These are phyloP conservation scores for Uria lomvia DNA, from an alignment of 2,113 vertebrate species.

Conservation along the genomic window DNA sequence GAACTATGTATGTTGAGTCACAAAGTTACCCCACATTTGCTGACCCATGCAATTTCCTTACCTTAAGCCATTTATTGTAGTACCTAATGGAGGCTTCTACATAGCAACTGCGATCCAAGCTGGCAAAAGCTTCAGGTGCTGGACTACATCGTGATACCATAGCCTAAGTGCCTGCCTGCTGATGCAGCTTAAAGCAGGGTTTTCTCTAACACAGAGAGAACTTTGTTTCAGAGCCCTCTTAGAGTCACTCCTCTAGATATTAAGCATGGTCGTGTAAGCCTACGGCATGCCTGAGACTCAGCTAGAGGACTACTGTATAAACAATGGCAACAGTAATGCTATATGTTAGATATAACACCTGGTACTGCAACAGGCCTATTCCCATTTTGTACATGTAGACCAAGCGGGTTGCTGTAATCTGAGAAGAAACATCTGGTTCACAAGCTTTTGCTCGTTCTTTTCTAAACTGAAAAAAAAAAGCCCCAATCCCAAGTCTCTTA, in stretches of 20 bases:
- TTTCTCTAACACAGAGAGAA: background rate
- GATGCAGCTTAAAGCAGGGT: background rate
- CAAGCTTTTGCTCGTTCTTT: background rate
- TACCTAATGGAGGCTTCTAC: background rate
- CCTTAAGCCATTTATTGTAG: background rate
- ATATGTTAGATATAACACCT: background rate
- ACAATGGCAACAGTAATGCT: background rate
- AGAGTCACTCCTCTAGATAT: background rate
- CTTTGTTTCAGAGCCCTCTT: background rate
- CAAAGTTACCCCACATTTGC: background rate
- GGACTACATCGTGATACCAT: background rate
- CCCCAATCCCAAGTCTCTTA: background rate
- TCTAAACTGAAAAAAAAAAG: background rate
- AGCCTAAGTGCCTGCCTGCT: background rate
- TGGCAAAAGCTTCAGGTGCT: background rate
- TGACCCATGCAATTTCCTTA: background rate
- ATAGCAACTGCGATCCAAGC: background rate
- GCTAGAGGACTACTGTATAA: background rate
- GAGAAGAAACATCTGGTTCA: slow-evolving; percentile 35
- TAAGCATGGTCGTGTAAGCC: background rate
- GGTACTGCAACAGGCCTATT: background rate
- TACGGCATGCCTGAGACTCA: background rate
- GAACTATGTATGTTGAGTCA: background rate
- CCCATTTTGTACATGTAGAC: background rate
- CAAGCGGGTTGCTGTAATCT: background rate